Evolutionary conservation across 2,113 vertebrate species (phyloP).

Genomic region (Pterocles gutturalis): DNA sequence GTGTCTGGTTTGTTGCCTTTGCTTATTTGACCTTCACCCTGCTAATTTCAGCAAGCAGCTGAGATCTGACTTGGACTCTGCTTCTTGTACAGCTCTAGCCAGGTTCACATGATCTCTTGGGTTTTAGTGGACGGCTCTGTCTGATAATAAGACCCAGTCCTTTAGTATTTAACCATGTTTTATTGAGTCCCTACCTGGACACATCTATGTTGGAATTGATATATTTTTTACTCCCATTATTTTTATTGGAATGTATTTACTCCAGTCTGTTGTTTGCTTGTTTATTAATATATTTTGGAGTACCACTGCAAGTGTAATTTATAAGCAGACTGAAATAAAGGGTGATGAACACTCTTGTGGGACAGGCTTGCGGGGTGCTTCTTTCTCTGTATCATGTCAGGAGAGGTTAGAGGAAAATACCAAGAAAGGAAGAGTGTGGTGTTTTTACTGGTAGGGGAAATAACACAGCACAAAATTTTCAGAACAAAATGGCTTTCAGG

Average conservation of each 20-base stretch:
- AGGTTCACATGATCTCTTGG: constrained; percentile 37
- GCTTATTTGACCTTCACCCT: constrained; percentile 59
- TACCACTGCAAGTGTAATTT: background rate
- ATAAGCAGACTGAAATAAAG: background rate
- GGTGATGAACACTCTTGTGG: background rate
- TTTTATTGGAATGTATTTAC: background rate
- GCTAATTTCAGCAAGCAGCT: constrained; percentile 58
- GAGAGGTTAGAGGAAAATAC: background rate
- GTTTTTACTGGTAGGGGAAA: background rate
- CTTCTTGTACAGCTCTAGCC: constrained; percentile 32
- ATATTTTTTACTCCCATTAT: background rate
- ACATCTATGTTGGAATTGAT: background rate
- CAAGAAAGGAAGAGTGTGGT: background rate
- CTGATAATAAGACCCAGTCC: background rate
- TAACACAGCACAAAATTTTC: background rate
- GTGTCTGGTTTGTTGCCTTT: constrained; percentile 46
- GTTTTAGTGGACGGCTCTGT: background rate
- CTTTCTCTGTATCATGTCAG: background rate
- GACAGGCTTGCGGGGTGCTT: background rate
- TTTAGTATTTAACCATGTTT: background rate
- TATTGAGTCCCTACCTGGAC: background rate
- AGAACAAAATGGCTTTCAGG: background rate
- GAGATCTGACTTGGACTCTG: constrained; percentile 37
- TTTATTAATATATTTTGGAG: background rate
- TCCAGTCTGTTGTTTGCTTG: background rate